A percentile compares a stretch with the other conserved stretches of the same genome.
Conservation (phyloP, 1,140 invertebrate genomes). For the Drosophila yakuba region DNA sequence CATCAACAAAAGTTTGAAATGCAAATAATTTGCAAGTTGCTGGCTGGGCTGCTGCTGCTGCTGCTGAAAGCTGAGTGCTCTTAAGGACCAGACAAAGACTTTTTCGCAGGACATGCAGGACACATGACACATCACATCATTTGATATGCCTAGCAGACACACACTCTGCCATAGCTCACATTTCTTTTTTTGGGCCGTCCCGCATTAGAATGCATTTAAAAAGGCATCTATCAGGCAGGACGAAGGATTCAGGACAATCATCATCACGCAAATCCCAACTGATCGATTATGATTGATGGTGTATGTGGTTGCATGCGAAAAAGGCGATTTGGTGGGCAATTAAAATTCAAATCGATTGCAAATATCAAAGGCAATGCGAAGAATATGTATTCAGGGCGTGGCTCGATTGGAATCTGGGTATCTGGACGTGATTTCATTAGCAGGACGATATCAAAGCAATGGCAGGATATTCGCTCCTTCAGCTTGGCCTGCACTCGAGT, state of each 20-base stretch:
- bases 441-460: slow-evolving; percentile 62
- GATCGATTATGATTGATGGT: slow-evolving; percentile 80
- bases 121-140: slow-evolving; percentile 52
- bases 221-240: slow-evolving; percentile 66
- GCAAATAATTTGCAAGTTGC: slow-evolving; percentile 73
- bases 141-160: slow-evolving; percentile 47
- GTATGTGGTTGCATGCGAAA: slow-evolving; percentile 11
- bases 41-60: slow-evolving; percentile 20
- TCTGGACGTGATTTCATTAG: slow-evolving; percentile 76
- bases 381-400: slow-evolving; percentile 35
- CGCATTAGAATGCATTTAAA: slow-evolving; percentile 81
- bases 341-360: slow-evolving; percentile 68
- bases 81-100: slow-evolving; percentile 59
- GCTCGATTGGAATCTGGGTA: slow-evolving; percentile 18
- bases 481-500: slow-evolving; percentile 67
- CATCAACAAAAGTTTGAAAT: slow-evolving; percentile 83
- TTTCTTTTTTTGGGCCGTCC: slow-evolving; percentile 42
- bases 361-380: slow-evolving; percentile 24
- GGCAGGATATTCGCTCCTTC: slow-evolving; percentile 20
- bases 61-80: slow-evolving; percentile 61
- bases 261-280: slow-evolving; percentile 56
- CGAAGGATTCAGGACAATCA: slow-evolving; percentile 52
- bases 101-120: slow-evolving; percentile 49
- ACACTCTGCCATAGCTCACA: slow-evolving; percentile 23
- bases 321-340: slow-evolving; percentile 51